Base-by-base conservation (phyloP, 2,888 invertebrate species). In the Macrosoma leucophasiata region DNA sequence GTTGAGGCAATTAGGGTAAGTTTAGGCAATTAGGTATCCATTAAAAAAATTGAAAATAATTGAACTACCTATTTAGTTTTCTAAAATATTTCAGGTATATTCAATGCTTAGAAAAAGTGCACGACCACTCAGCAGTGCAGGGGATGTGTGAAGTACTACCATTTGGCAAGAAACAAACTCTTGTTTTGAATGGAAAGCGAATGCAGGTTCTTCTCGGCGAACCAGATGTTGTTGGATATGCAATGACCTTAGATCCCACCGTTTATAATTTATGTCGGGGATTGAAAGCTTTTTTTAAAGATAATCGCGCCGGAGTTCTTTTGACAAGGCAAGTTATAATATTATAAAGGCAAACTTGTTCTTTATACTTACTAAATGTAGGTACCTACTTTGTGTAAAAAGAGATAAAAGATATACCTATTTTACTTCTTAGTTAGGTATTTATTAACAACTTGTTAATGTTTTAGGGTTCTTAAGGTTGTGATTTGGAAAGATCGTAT, bases 401-500 rank as follows among this genome's bases (percentile, higher is more conserved):
- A 9, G n/a, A 9, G 9, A 14, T 11, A 10, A 8, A 7, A 13
- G 5, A 6, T n/a, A 19, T 33, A n/a, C n/a, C n/a, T n/a, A n/a
- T n/a, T 27, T 24, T 27, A 24, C 12, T 21, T 9, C 5, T 30
- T 13, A 5, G 13, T 32, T 13, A 9, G 5, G 6, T 21, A 8
- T 21, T 17, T 2, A 15, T 22, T 22, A 13, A 13, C 21, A 26
- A 29, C 14, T 12, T 10, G 11, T 26, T 31, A 33, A 32, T 20
- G 14, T 39, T 45, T 12, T 15, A 82, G 84, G 52, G 67, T 79
- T 1, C 41, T 84, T 5, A 85, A 85, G 57, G 55, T 88, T 8
- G 78, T 84, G 0, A 81, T 88, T 44, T 88, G 88, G 89, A 88
- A 86, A 43, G 87, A 86, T 46, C 85, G 73, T 27, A 75, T 86